Base-by-base conservation (phyloP, 2,888 invertebrate species). In the Agapostemon virescens region DNA sequence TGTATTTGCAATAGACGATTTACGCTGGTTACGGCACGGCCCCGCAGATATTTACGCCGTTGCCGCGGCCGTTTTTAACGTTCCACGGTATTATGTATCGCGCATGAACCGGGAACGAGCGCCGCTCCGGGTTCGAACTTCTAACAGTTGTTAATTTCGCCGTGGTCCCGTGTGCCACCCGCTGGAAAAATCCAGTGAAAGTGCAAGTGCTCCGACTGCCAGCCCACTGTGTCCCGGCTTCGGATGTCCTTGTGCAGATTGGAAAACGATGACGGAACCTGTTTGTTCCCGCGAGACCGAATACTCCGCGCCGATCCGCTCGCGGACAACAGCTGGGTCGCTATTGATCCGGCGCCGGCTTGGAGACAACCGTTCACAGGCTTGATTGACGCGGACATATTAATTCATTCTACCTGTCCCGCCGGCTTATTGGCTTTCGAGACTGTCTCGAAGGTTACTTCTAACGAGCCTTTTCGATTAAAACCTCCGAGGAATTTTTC, bases 231-330 rank as follows among this genome's bases (percentile, higher is more conserved):
- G 55, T 79, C 73, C 67, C 64, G 77, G 49, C 49, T 36, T 64
- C 75, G 72, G 77, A 74, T 68, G 84, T 79, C 78, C 84, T 84
- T 85, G 77, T 52, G 68, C 79, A 26, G 42, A 55, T n/a, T 71
- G 84, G 75, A 76, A 85, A 85, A 84, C 75, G 58, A 67, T 73
- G 69, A 40, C 70, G 76, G 80, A 76, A 76, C 77, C 74, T 64
- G 80, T 81, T 64, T 55, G 26, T 69, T 76, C 77, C 20, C 72
- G 72, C 77, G 67, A 36, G 52, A 64, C 67, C 66, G 61, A 68
- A 52, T 45, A 45, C 45, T 36, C 52, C n/a, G 63, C 66, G 67
- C 72, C 55, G 69, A 75, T 78, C 73, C 67, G 70, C 58, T 72
- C 5, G 40, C 45, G 42, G 67, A 6, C 63, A 61, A 23, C 52